Base-by-base conservation (phyloP, 2,113 vertebrate species). In the Etheostoma spectabile region DNA sequence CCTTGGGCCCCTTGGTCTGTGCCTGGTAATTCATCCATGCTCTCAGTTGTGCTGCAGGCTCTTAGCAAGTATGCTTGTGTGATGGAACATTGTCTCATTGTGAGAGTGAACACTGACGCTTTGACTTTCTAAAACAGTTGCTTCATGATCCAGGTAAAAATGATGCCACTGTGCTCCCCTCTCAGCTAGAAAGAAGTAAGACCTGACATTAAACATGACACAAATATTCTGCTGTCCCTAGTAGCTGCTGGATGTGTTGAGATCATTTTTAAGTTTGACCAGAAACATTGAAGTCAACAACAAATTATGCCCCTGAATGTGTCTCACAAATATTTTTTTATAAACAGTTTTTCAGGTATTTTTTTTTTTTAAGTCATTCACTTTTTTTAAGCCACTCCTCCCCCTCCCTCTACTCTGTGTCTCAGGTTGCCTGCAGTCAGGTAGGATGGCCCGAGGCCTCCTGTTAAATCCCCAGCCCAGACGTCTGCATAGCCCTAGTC, bases 391-490 rank as follows among this genome's bases (percentile, higher is more conserved):
- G n/a, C 79, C 57, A n/a, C 30, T 19, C 51, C 69, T 46, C 72
- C 46, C 63, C 51, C 81, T 51, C 18, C 74, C 62, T 55, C 62
- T 19, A 46, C 60, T 65, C 24, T 11, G 42, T 16, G n/a, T 93
- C 85, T 93, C 86, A 88, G 88, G 89, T 92, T 92, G 85, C 92
- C 88, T 88, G 77, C 77, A 88, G 84, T 85, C 85, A 89, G 86
- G 85, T 90, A 87, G 77, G 90, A 90, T 79, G 85, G 83, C 91
- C 92, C 56, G 48, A 88, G 91, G 90, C 90, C 77, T 79, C 63
- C 12, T n/a, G 69, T 68, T 81, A 92, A 94, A 92, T 86, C 91
- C 84, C 71, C 85, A 92, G 93, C 84, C 92, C 83, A 94, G 93
- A 92, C 92, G 93, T 93, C 93, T 94, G 87, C 90, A 27, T 22